Conservation (phyloP, 2,797 vertebrate species). For the Mareca penelope region DNA sequence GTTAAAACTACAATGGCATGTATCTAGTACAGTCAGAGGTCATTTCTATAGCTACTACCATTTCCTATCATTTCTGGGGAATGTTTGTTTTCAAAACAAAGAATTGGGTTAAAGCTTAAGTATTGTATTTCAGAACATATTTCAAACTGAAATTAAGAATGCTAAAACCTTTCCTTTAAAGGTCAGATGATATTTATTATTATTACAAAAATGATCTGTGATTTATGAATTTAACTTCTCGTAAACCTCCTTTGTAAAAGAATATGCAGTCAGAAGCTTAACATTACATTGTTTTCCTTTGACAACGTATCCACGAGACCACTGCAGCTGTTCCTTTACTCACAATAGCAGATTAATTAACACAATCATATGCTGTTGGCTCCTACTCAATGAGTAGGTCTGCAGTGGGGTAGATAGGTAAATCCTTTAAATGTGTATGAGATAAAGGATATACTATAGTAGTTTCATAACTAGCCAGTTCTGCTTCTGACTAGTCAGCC, state of each 20-base stretch:
- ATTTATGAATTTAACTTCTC: slow-evolving; percentile 98
- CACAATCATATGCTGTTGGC: slow-evolving; percentile 99
- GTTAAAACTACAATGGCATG: slow-evolving; percentile 80
- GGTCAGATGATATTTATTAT: slow-evolving; percentile 98
- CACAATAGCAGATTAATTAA: slow-evolving; percentile 99
- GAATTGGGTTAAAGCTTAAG: slow-evolving; percentile 86
- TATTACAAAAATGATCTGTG: slow-evolving; percentile 90
- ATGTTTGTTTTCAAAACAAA: slow-evolving; percentile 92
- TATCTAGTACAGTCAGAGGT: slow-evolving; percentile 85
- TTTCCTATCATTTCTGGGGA: slow-evolving; percentile 81
- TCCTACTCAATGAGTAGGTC: slow-evolving; percentile 97
- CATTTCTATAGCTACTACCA: slow-evolving; percentile 82
- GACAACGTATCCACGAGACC: slow-evolving; percentile 97
- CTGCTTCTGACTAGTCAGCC: slow-evolving; percentile 89
- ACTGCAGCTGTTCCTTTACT: slow-evolving; percentile 97
- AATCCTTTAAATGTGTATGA: slow-evolving; percentile 96
- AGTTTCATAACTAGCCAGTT: slow-evolving; percentile 87
- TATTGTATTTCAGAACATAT: slow-evolving; percentile 93
- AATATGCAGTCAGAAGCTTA: slow-evolving; percentile 98
- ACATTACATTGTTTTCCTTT: slow-evolving; percentile 99
- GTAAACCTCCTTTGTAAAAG: slow-evolving; percentile 95
- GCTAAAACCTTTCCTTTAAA: slow-evolving; percentile 92
- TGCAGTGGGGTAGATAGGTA: slow-evolving; percentile 99
- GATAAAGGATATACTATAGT: slow-evolving; percentile 90
- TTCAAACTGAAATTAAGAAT: slow-evolving; percentile 92